These are phyloP conservation scores for Heliconius hewitsoni DNA, from an alignment of 1,140 invertebrate species.

Conservation along the genomic window DNA sequence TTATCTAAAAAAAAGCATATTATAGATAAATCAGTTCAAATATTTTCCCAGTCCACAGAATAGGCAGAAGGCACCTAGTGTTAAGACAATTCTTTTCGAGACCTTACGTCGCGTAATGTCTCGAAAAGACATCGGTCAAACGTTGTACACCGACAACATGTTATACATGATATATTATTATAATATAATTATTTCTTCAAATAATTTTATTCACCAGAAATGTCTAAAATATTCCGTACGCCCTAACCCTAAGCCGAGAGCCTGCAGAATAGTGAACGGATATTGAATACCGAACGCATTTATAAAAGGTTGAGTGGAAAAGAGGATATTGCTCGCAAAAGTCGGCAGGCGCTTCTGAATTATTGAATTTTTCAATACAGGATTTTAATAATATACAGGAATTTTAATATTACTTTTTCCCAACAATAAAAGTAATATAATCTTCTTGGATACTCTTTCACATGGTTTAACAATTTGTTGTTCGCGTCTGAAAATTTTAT, in stretches of 20 bases:
- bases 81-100: neutral
- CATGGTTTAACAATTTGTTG: too few relatives aligned
- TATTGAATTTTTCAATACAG: neutral
- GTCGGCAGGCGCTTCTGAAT: constrained; percentile 25
- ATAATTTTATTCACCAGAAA: neutral
- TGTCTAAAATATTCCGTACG: neutral
- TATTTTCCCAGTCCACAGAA: too few relatives aligned
- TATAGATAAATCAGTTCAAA: too few relatives aligned
- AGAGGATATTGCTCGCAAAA: constrained; percentile 34
- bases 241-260: neutral
- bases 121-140: too few relatives aligned
- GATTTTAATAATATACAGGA: too few relatives aligned
- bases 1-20: too few relatives aligned
- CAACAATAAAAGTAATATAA: neutral
- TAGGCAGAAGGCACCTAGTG: neutral
- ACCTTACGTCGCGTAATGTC: neutral
- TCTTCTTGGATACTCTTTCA: neutral
- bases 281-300: constrained; percentile 23
- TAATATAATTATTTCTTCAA: too few relatives aligned
- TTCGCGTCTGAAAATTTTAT: too few relatives aligned
- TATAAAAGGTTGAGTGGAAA: constrained; percentile 30
- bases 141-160: too few relatives aligned
- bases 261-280: constrained; percentile 1
- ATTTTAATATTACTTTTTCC: neutral
- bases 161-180: too few relatives aligned